Evolutionary conservation across 2,113 vertebrate species (phyloP), one percentile per base, ranked within the genome.

Genomic region (Caloenas nicobarica): DNA sequence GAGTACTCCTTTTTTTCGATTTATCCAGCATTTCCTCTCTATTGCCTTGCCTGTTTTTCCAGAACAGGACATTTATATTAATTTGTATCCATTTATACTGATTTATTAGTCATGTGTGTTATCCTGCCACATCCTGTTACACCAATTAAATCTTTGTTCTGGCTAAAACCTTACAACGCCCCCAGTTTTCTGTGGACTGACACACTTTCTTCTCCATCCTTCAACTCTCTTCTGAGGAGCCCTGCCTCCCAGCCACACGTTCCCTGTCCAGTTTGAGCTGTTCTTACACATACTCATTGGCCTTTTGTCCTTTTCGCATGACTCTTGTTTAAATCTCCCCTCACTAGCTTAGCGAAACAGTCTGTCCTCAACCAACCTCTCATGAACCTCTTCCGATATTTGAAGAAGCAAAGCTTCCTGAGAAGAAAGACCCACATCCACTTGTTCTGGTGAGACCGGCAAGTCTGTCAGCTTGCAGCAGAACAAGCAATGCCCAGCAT

Each of bases 21-120:
- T 93, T 92, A 64, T 68, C 23, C 18, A 84, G 13, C 77, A 89
- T 96, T 97, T 97, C 95, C 94, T 91, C 73, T 86, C 73, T 40
- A n/a, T 79, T 95, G 29, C 57, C 42, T 76, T 71, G 77, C 48
- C 80, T 95, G 81, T 71, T 92, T 28, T 93, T 84, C 56, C 91
- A 91, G 92, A 92, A 81, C 56, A 60, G 44, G 33, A 24, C 18
- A 48, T 91, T 93, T 87, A 15, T 44, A 60, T 81, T 84, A 78
- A 92, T 95, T 91, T 93, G 3, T 93, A 81, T 56, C 38, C 2
- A 34, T 86, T 95, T 91, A 68, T 87, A 56, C 26, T 2, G 2
- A 60, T 92, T 89, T 81, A 91, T 96, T 92, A 68, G 38, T 66
- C 60, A 66, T 86, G 33, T 69, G 10, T 11, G 7, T 74, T 79